Conservation (phyloP, 1,140 invertebrate genomes). For the Drosophila littoralis region DNA sequence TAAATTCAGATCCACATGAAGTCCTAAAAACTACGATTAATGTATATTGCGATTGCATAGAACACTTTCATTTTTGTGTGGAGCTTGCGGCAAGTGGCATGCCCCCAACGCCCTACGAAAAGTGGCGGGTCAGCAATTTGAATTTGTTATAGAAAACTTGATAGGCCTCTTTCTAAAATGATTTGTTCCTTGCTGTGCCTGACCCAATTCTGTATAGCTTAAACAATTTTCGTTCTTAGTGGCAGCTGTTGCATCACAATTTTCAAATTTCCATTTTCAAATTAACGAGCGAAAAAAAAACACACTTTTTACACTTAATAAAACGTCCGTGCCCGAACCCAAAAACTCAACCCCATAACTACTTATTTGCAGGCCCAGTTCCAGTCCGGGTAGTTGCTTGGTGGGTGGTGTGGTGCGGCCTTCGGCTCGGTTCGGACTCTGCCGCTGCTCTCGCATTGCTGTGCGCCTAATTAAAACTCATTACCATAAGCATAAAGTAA, state of each 20-base stretch:
- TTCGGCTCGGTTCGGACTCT: slow-evolving; percentile 32
- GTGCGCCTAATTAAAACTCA: slow-evolving; percentile 82
- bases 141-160: slow-evolving; percentile 27
- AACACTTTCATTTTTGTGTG: slow-evolving; percentile 46
- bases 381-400: slow-evolving; percentile 40
- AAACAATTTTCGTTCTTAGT: slow-evolving; percentile 8
- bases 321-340: slow-evolving; percentile 20
- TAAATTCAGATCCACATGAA: slow-evolving; percentile 42
- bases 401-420: slow-evolving; percentile 29
- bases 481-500: slow-evolving; percentile 79
- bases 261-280: slow-evolving; percentile 43
- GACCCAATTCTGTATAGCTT: slow-evolving; percentile 40
- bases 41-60: slow-evolving; percentile 15
- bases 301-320: slow-evolving; percentile 35
- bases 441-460: slow-evolving; percentile 53
- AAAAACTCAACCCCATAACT: slow-evolving; percentile 15
- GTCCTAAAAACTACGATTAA: slow-evolving; percentile 23
- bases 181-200: slow-evolving; percentile 38
- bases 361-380: slow-evolving; percentile 45
- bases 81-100: neutral
- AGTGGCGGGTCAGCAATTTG: slow-evolving; percentile 37
- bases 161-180: neutral
- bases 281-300: slow-evolving; percentile 31
- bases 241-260: slow-evolving; percentile 63
- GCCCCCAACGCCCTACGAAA: neutral